These are phyloP conservation scores for Mionectes olivaceus DNA, from an alignment of 2,797 vertebrate genomes.

Conservation along the genomic window DNA sequence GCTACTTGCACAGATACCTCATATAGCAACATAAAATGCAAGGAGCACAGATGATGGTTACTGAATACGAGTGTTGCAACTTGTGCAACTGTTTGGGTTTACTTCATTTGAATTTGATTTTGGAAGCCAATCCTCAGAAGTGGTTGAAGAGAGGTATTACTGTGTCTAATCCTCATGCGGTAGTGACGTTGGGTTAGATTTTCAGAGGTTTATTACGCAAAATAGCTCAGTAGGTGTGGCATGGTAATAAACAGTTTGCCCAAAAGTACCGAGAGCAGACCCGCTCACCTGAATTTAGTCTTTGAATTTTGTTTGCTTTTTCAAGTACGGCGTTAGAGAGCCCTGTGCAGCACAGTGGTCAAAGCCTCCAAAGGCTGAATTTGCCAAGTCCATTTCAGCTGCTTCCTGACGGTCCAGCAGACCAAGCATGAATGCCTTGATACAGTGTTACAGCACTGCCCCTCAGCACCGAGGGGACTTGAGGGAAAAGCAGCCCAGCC, in stretches of 20 bases:
- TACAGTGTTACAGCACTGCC: neutral
- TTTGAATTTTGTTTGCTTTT: neutral
- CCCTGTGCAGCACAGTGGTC: neutral
- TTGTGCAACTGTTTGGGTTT: slow-evolving; percentile 16
- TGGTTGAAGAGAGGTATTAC: neutral
- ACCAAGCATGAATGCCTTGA: neutral
- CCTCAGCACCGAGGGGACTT: neutral
- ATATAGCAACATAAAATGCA: neutral
- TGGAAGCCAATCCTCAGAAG: slow-evolving; percentile 27
- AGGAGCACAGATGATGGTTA: neutral
- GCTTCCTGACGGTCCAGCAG: neutral
- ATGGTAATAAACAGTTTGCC: neutral
- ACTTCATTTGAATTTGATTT: slow-evolving; percentile 42
- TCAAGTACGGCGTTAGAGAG: neutral
- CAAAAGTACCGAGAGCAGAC: neutral
- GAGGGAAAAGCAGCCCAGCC: neutral
- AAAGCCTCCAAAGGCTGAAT: neutral
- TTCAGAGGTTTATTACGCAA: slow-evolving; percentile 10
- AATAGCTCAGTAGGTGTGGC: neutral
- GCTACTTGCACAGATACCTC: neutral
- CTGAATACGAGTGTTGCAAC: neutral
- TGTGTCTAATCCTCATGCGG: neutral
- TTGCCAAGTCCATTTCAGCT: neutral
- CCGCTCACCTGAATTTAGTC: neutral
- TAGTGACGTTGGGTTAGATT: neutral